Percentiles rank a stretch among this genome's conserved stretches.
Evolutionary conservation across 2,888 invertebrate genomes (phyloP).

Genomic region (Eustalomyia histrio): DNA sequence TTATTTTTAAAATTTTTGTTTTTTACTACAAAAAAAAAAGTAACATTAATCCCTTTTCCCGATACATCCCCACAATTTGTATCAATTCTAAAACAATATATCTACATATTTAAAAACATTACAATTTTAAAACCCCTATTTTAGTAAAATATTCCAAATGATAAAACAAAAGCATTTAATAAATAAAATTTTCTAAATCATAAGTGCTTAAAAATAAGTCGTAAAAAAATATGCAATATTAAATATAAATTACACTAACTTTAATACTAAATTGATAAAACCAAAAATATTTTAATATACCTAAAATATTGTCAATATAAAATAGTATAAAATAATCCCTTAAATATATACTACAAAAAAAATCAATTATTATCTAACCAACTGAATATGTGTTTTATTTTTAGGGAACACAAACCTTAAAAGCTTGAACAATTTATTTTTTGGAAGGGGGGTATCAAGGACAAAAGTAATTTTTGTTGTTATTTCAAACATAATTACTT

Average conservation of each 20-base stretch:
- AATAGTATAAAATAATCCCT: slow-evolving; percentile 36
- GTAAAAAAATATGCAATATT: slow-evolving; percentile 50
- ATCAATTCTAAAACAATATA: neutral
- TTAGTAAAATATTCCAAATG: slow-evolving; percentile 16
- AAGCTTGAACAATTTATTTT: neutral
- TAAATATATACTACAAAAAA: slow-evolving; percentile 54
- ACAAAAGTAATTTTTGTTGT: slow-evolving; percentile 2
- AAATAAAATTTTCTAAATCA: slow-evolving; percentile 4
- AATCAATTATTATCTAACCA: slow-evolving; percentile 63
- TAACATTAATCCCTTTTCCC: neutral
- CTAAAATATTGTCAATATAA: slow-evolving; percentile 32
- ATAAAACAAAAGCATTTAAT: slow-evolving; percentile 11
- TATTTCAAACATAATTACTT: slow-evolving; percentile 18
- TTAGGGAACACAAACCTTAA: slow-evolving; percentile 19
- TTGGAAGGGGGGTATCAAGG: neutral
- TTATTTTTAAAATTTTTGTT: no score
- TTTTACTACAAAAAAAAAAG: no score
- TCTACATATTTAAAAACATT: neutral
- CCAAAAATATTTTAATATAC: slow-evolving; percentile 8
- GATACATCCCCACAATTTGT: neutral
- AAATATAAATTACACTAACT: slow-evolving; percentile 27
- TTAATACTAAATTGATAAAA: neutral
- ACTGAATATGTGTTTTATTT: slow-evolving; percentile 63
- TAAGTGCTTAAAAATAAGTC: slow-evolving; percentile 13
- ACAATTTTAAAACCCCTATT: neutral